These are phyloP conservation scores for Dasyurus viverrinus DNA, from an alignment of 2,113 vertebrate genomes.

Conservation along the genomic window DNA sequence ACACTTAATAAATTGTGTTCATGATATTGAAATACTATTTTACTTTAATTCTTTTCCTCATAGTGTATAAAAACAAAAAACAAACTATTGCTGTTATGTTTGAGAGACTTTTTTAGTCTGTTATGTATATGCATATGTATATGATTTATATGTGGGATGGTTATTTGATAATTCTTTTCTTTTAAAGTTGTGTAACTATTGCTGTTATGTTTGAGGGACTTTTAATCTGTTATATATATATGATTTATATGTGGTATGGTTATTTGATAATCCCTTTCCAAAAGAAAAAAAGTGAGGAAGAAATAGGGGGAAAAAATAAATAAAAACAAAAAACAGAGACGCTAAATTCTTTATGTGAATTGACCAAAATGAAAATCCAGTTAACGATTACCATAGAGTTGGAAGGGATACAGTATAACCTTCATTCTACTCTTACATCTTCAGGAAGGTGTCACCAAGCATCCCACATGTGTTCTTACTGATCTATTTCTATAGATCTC, in stretches of 20 bases:
- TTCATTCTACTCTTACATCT: neutral
- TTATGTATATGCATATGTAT: no score
- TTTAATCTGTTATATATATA: no score
- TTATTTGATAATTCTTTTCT: no score
- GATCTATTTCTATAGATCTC: neutral
- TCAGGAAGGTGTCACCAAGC: slow-evolving; percentile 1
- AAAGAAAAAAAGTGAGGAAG: no score
- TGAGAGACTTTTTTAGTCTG: no score
- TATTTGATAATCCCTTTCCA: no score
- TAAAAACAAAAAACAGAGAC: neutral
- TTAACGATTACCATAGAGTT: slow-evolving; percentile 40
- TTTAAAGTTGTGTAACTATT: no score
- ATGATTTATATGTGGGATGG: no score
- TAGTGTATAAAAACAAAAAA: neutral
- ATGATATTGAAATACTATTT: neutral
- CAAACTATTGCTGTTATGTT: no score
- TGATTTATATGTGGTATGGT: no score
- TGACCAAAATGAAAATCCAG: slow-evolving; percentile 40
- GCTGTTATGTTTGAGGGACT: no score
- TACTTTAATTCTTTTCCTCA: neutral
- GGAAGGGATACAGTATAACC: neutral
- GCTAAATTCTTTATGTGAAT: slow-evolving; percentile 45
- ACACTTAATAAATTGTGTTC: slow-evolving; percentile 9
- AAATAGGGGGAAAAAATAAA: no score
- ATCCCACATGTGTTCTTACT: neutral